Evolutionary conservation across 2,113 vertebrate genomes (phyloP), one percentile per base, ranked within the genome.

Genomic region (Capricornis sumatraensis): DNA sequence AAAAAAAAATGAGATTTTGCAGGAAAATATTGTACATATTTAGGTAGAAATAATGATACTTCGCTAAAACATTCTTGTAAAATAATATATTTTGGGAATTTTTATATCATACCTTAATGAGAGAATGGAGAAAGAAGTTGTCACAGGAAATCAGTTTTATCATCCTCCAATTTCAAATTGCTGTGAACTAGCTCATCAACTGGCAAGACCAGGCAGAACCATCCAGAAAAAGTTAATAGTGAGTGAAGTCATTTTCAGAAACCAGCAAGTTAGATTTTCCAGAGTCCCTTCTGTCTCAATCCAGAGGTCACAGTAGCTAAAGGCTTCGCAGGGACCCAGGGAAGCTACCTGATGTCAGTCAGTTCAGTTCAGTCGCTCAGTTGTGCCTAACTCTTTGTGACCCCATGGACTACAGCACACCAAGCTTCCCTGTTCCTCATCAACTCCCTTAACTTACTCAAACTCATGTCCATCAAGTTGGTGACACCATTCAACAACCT

Each of bases 41-140:
- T 67, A 95, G 79, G 17, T 36, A 90, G 45, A 55, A 94, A 87
- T 76, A 30, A 92, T 60, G 28, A 17, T 1, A 43, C 6, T n/a
- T 86, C 43, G 13, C 64, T 96, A 45, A 87, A 85, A 96, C 57
- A 6, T 78, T 94, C 27, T 67, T 95, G 28, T 43, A 71, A 96
- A 95, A 33, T 7, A 67, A 30, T 17, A 15, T 86, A 11, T 33
- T 64, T 71, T 40, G 23, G 10, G 84, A 89, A n/a, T 86, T 71
- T 84, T 85, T 36, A 10, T 16, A 25, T 89, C 76, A 86, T 52
- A 60, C 25, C 52, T 36, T 97, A 89, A 12, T 43, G 76, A 57
- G 36, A 78, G 8, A 17, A 3, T 57, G 15, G 17, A 2, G 5
- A 86, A 55, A 27, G 4, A 93, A 40, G 13, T 78, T 87, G 74